Percentiles rank a stretch among this genome's conserved stretches.
phyloP scores from a whole-genome alignment of 2,888 invertebrate species.

The Tipula vernalis region DNA sequence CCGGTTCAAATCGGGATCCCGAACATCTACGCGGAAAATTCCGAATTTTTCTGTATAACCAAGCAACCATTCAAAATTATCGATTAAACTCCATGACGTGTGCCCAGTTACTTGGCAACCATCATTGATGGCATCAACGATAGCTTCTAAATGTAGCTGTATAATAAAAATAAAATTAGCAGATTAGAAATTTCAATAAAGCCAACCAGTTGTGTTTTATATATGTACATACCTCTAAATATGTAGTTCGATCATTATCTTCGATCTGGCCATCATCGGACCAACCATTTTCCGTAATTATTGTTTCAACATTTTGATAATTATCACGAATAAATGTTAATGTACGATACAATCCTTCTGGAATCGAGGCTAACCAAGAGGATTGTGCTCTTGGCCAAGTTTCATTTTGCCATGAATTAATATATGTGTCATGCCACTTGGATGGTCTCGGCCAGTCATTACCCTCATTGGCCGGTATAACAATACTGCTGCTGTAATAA shows the following conservation, averaged over 20 bases:
- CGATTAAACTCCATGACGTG: too few species aligned
- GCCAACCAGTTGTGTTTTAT: background rate
- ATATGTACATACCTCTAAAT: too few species aligned
- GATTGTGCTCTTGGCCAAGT: constrained; percentile 25
- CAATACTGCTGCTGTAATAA: constrained; percentile 24
- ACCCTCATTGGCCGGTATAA: constrained; percentile 8
- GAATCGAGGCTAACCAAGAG: constrained; percentile 25
- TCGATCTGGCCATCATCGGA: constrained; percentile 30
- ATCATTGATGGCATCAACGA: constrained; percentile 29
- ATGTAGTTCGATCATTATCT: constrained; percentile 24
- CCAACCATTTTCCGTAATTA: constrained; percentile 45
- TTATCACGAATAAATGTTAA: constrained; percentile 14
- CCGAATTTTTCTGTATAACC: background rate
- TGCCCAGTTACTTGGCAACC: constrained; percentile 25
- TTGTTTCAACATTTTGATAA: constrained; percentile 24
- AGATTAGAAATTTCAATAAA: too few species aligned
- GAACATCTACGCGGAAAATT: background rate
- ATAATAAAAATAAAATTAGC: too few species aligned
- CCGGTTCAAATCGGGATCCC: background rate
- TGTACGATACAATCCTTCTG: constrained; percentile 23
- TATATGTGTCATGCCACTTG: constrained; percentile 27
- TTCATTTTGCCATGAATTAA: constrained; percentile 19
- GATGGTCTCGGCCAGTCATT: background rate
- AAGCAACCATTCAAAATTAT: constrained; percentile 49
- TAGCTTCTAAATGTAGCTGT: constrained; percentile 29